phyloP scores from a whole-genome alignment of 2,888 invertebrate species.

The Eristalinus sepulchralis region DNA sequence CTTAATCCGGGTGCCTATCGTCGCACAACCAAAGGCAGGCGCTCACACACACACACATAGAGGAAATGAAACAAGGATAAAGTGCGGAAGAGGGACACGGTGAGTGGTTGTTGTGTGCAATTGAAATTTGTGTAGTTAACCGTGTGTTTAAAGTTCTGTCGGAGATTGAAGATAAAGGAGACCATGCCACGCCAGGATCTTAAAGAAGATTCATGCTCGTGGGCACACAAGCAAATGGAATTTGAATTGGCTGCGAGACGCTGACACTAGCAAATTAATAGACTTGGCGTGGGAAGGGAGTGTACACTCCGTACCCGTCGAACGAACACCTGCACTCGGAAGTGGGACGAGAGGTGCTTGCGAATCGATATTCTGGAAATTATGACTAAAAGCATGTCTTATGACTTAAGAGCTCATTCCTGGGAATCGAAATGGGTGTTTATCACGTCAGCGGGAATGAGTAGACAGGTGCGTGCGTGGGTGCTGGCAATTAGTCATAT shows the following conservation, averaged over 20 bases:
- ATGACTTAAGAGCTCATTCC: neutral
- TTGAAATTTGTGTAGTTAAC: slow-evolving; percentile 29
- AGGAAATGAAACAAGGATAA: neutral
- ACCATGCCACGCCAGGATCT: neutral
- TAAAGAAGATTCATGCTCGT: neutral
- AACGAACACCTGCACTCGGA: neutral
- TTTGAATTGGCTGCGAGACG: neutral
- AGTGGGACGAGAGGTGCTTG: neutral
- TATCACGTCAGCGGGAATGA: neutral
- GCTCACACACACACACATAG: neutral
- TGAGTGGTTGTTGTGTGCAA: slow-evolving; percentile 18
- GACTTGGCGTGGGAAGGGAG: neutral
- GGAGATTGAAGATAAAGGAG: neutral
- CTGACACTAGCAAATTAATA: neutral
- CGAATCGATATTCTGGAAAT: neutral
- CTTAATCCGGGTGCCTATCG: slow-evolving; percentile 54
- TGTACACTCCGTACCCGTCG: too few relatives aligned
- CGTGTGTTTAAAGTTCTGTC: slow-evolving; percentile 10
- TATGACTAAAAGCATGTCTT: neutral
- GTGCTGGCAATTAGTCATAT: neutral
- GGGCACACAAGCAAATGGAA: neutral
- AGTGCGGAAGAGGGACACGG: slow-evolving; percentile 10
- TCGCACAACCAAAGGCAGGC: neutral
- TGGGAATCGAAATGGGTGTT: neutral
- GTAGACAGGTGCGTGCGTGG: neutral